Evolutionary conservation across 1,140 invertebrate species (phyloP).

Genomic region (Zaprionus camerounensis): DNA sequence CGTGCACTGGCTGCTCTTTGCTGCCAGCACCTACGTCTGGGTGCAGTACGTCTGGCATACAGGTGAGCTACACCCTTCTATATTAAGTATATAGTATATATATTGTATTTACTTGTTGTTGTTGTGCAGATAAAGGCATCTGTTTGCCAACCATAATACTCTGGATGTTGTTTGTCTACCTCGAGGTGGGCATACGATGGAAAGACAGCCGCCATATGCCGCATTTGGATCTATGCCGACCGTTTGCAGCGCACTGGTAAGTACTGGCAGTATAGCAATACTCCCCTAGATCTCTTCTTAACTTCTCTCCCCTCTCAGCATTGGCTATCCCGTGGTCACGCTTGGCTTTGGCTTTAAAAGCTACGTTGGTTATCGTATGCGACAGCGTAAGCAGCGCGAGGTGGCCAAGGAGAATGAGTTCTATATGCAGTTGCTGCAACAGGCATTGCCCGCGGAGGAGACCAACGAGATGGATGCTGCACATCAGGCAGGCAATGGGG

Average conservation of each 20-base stretch:
- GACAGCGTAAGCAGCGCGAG: slow-evolving; percentile 95
- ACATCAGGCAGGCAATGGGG: slow-evolving; percentile 17
- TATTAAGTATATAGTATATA: not conserved
- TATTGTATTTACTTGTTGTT: slow-evolving; percentile 18
- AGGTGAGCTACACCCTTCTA: slow-evolving; percentile 86
- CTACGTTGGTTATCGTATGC: slow-evolving; percentile 95
- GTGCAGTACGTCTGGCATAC: slow-evolving; percentile 99
- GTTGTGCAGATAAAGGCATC: slow-evolving; percentile 91
- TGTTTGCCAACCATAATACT: slow-evolving; percentile 97
- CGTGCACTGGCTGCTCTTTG: slow-evolving; percentile 98
- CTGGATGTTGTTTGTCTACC: slow-evolving; percentile 97
- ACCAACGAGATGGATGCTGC: slow-evolving; percentile 51
- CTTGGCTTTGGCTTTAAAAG: slow-evolving; percentile 98
- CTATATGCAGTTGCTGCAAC: slow-evolving; percentile 95
- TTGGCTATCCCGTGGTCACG: slow-evolving; percentile 98
- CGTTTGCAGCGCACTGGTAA: slow-evolving; percentile 99
- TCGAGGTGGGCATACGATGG: slow-evolving; percentile 95
- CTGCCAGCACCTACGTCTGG: slow-evolving; percentile 99
- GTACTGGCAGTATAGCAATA: not conserved
- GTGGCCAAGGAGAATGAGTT: slow-evolving; percentile 98
- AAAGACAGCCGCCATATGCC: slow-evolving; percentile 94
- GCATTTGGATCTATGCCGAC: slow-evolving; percentile 97
- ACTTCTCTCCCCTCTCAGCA: slow-evolving; percentile 86
- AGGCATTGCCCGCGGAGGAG: slow-evolving; percentile 92
- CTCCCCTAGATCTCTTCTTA: not conserved